A percentile compares a stretch with the other conserved stretches of the same genome.
phyloP scores from a whole-genome alignment of 2,888 invertebrate species.

The Callyntrura guangdongensis region DNA sequence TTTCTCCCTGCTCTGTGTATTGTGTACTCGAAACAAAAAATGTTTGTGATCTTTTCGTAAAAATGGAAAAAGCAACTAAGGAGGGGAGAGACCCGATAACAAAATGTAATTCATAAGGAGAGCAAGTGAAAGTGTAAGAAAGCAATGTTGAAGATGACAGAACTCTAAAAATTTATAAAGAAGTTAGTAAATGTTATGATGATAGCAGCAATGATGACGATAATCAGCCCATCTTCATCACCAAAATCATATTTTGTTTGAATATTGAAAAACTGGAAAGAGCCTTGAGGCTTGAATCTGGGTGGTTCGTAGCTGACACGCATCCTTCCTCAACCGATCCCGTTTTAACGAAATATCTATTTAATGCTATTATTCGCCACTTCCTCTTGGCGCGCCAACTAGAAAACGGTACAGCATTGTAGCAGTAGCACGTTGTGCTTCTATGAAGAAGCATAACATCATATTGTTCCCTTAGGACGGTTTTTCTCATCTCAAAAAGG shows the following conservation, averaged over 20 bases:
- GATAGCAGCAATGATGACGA: slow-evolving; percentile 34
- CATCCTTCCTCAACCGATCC: background rate
- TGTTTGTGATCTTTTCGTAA: background rate
- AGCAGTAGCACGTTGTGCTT: too few relatives aligned
- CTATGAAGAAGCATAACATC: too few relatives aligned
- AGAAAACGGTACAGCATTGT: too few relatives aligned
- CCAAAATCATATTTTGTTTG: slow-evolving; percentile 39
- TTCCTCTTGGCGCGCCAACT: too few relatives aligned
- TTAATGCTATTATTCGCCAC: too few relatives aligned
- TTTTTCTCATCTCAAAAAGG: too few relatives aligned
- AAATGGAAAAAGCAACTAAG: background rate
- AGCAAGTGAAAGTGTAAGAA: slow-evolving; percentile 5
- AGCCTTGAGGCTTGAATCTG: slow-evolving; percentile 50
- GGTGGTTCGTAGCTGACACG: background rate
- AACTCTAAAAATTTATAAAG: background rate
- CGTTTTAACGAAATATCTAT: too few relatives aligned
- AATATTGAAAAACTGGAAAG: slow-evolving; percentile 67
- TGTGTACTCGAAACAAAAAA: background rate
- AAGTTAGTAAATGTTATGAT: background rate
- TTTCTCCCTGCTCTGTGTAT: background rate
- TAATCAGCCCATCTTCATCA: slow-evolving; percentile 49
- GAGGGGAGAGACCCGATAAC: background rate
- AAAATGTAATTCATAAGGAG: background rate
- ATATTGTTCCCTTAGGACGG: too few relatives aligned
- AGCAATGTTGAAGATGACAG: slow-evolving; percentile 20